Percentiles rank a stretch among this genome's conserved stretches.
These are phyloP conservation scores for Cyprinella venusta DNA, from an alignment of 2,797 vertebrate species.

Conservation along the genomic window DNA sequence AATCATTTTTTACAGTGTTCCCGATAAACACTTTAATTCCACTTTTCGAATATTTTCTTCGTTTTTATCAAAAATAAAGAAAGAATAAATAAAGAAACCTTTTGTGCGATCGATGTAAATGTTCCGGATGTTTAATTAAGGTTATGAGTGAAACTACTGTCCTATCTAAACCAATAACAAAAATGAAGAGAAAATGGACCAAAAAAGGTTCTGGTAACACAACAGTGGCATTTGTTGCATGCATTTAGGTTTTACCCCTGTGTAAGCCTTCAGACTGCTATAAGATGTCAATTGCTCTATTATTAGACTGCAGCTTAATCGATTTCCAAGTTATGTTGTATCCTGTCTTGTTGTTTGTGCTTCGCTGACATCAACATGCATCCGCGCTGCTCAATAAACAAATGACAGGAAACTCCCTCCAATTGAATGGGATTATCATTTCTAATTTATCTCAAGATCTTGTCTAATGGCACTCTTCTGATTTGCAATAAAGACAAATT, in stretches of 20 bases:
- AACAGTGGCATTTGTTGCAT: conserved; percentile 57
- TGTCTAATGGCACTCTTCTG: neutral
- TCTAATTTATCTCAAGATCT: neutral
- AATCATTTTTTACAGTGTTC: no score
- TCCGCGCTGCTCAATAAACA: neutral
- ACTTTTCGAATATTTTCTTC: no score
- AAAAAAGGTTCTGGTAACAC: neutral
- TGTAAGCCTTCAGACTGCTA: neutral
- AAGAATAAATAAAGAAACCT: neutral
- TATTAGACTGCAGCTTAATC: neutral
- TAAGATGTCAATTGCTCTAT: neutral
- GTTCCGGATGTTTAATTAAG: neutral
- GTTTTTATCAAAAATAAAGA: no score
- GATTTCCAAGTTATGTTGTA: neutral
- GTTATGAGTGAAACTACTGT: neutral
- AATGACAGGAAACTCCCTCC: neutral
- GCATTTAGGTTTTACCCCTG: conserved; percentile 47
- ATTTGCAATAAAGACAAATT: neutral
- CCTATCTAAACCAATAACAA: neutral
- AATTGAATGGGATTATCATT: neutral
- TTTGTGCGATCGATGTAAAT: neutral
- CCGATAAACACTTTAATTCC: no score
- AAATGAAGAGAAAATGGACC: neutral
- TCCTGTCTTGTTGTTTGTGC: neutral
- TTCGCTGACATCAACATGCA: neutral